Conservation (phyloP, 2,888 invertebrate genomes). For the Sphinx pinastri region DNA sequence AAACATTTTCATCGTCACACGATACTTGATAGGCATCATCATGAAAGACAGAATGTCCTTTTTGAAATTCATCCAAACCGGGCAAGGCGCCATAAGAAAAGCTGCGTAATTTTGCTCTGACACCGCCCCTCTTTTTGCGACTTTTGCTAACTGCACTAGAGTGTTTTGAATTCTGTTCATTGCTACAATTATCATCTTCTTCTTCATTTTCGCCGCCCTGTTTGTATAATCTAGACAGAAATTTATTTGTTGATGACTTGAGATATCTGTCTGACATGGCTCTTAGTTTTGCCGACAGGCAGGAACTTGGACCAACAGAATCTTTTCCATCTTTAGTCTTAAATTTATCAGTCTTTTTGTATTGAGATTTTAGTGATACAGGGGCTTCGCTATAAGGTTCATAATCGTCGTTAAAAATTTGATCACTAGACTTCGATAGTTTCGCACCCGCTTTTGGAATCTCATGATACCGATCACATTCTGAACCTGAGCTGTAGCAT, state of each 20-base stretch:
- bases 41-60: conserved; percentile 85
- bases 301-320: conserved; percentile 82
- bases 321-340: conserved; percentile 76
- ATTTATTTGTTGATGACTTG: conserved; percentile 87
- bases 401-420: conserved; percentile 81
- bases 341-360: conserved; percentile 79
- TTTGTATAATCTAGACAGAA: conserved; percentile 87
- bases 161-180: conserved; percentile 63
- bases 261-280: conserved; percentile 90
- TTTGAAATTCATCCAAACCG: conserved; percentile 88
- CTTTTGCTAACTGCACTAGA: conserved; percentile 61
- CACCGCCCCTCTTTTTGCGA: conserved; percentile 71
- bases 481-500: conserved; percentile 81
- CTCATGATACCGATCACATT: conserved; percentile 76
- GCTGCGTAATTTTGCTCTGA: conserved; percentile 85
- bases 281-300: conserved; percentile 87
- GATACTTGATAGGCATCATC: conserved; percentile 81
- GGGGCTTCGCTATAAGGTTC: conserved; percentile 64
- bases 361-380: conserved; percentile 61
- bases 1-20: conserved; percentile 81
- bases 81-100: conserved; percentile 90
- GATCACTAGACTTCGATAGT: conserved; percentile 81
- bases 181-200: conserved; percentile 53
- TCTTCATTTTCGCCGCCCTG: conserved; percentile 70
- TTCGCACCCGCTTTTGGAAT: conserved; percentile 74